Evolutionary conservation across 1,140 invertebrate species (phyloP), one percentile per base, ranked within the genome.

Genomic region (Drosophila virilis): DNA sequence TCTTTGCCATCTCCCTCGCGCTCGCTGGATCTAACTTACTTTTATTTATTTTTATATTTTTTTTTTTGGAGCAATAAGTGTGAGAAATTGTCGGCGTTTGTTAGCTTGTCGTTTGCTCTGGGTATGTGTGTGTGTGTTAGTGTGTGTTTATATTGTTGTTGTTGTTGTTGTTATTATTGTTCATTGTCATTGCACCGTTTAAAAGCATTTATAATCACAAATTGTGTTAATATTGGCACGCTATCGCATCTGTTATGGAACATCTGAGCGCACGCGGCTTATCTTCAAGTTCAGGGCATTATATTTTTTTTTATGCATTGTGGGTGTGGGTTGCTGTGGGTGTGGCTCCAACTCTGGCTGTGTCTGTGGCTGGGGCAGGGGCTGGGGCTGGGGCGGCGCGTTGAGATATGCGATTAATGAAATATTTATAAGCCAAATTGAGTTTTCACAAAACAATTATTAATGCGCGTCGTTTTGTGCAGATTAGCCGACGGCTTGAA

Each of bases 191-290:
- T 89, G 85, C 77, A 84, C 74, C 80, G 84, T 89, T 89, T 89
- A 90, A 80, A 80, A 80, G 84, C 85, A 89, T 89, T 89, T 84
- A 89, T 84, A 89, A 90, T 90, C 80, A 80, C 80, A 89, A 89
- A 89, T 90, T 89, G 84, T 89, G 84, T 84, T 89, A 90, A 89
- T 89, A 90, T 85, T 89, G 79, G 83, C 80, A 80, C 80, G 84
- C 83, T 80, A 86, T 89, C 83, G 72, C 52, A 45, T 70, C 66
- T 57, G 38, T 28, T 57, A n/a, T 38, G 52, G 10, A 78, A 69
- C 59, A 55, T 58, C 65, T 62, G 68, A 71, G 50, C 69, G 50
- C 68, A 61, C 42, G 57, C 61, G 51, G 43, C 65, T 79, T 84
- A 77, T 77, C 69, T 65, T 35, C 72, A 83, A 86, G 83, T 89